Conservation (phyloP, 1,140 invertebrate genomes). For the Hylaeus anthracinus region DNA sequence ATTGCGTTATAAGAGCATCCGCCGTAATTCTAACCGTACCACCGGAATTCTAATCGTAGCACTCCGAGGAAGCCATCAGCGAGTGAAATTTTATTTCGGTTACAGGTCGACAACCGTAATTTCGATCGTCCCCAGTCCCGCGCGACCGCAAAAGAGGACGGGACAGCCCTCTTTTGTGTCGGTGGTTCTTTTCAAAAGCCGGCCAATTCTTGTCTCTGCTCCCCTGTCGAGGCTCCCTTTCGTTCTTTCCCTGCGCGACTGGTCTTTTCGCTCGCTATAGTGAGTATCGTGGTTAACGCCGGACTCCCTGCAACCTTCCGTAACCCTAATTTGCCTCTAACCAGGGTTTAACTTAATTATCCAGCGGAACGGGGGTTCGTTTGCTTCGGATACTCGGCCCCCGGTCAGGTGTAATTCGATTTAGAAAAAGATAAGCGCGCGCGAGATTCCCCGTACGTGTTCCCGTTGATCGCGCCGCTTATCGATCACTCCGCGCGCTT, state of each 20-base stretch:
- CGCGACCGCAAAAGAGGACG: background rate
- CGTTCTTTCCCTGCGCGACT: background rate
- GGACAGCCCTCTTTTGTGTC: constrained; percentile 6
- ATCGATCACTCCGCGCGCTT: constrained; percentile 8
- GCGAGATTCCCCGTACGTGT: background rate
- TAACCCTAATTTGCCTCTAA: constrained; percentile 45
- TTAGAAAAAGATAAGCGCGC: constrained; percentile 17
- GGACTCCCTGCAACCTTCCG: constrained; percentile 22
- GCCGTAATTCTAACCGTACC: too few species aligned
- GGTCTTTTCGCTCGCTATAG: constrained; percentile 35
- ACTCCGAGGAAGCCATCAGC: constrained; percentile 6
- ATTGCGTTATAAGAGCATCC: too few species aligned
- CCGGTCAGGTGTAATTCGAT: constrained; percentile 45
- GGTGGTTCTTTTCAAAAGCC: constrained; percentile 26
- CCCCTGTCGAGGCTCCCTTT: background rate
- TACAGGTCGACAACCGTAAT: background rate
- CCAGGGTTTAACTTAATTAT: constrained; percentile 49
- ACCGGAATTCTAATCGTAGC: too few species aligned
- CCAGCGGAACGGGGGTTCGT: background rate
- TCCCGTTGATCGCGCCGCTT: constrained; percentile 13
- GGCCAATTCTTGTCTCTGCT: constrained; percentile 31
- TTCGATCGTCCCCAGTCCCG: background rate
- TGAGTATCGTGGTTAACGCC: constrained; percentile 26
- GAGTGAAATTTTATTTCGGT: constrained; percentile 4
- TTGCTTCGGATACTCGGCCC: constrained; percentile 37